Base-by-base conservation (phyloP, 2,797 vertebrate species). In the Knipowitschia caucasica region DNA sequence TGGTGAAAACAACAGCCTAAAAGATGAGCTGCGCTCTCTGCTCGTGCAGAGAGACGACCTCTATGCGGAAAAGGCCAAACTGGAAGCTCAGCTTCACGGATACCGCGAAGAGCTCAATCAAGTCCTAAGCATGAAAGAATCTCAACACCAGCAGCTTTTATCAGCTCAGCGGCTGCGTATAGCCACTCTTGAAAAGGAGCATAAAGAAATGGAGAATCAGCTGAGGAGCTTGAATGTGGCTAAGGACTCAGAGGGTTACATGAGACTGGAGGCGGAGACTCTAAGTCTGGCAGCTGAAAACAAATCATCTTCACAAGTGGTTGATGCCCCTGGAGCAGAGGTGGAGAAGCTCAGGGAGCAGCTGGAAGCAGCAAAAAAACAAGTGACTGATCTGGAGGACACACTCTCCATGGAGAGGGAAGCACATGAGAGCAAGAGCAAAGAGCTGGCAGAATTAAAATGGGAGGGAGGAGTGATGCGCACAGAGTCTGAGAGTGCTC, bases 391-490 rank as follows among this genome's bases (percentile, higher is more conserved):
- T 3, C 73, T 93, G 11, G 89, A 91, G 69, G 91, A 92, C 47
- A 85, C 73, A 2, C 70, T 88, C 17, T 75, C 40, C 9, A 81
- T 64, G 18, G 85, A 94, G 69, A 85, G 33, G 50, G 82, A 86
- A 44, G 85, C 83, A 7, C 90, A 93, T 39, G 73, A 89, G 26
- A 80, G 69, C 52, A 78, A 84, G 47, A 65, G 24, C 51, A 93
- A 93, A 71, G 94, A 98, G 46, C 52, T 98, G 30, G 90, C 89
- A 2, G 90, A 94, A 68, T 84, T 98, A 31, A 92, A 83, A 23
- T 98, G 96, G 69, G 94, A 98, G 53, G 93, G 92, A 1, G 95
- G 96, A 1, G 89, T 99, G 79, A 90, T 98, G 90, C 89, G 96
- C 35, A 97, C 94, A 0, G 94, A 99, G 84, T 92, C 95, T 0